phyloP scores from a whole-genome alignment of 2,888 invertebrate species.

The Lysandra coridon region DNA sequence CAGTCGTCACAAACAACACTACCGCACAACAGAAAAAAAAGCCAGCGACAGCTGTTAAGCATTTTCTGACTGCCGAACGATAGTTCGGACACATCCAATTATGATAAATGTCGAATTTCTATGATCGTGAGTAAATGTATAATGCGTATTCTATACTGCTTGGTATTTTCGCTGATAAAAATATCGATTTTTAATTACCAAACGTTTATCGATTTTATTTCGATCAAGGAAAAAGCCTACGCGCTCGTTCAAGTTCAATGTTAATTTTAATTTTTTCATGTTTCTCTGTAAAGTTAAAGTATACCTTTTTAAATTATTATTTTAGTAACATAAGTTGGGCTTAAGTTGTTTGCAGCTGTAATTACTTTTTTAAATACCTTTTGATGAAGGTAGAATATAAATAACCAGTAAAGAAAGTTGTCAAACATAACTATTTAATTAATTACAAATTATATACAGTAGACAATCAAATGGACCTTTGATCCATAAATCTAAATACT shows the following conservation, averaged over 20 bases:
- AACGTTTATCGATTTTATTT: slow-evolving; percentile 28
- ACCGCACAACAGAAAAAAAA: slow-evolving; percentile 38
- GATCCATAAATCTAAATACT: neutral
- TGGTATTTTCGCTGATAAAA: slow-evolving; percentile 27
- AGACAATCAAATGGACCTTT: too few relatives aligned
- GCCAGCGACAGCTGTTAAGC: slow-evolving; percentile 31
- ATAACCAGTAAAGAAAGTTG: too few relatives aligned
- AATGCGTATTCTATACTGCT: slow-evolving; percentile 37
- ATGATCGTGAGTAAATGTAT: slow-evolving; percentile 40
- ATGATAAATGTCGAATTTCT: slow-evolving; percentile 42
- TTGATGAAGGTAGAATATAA: too few relatives aligned
- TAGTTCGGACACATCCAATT: slow-evolving; percentile 41
- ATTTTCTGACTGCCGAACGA: slow-evolving; percentile 35
- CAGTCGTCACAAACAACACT: slow-evolving; percentile 49
- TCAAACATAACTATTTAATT: too few relatives aligned
- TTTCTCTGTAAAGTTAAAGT: neutral
- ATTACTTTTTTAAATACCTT: too few relatives aligned
- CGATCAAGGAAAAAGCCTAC: neutral
- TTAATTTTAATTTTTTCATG: neutral
- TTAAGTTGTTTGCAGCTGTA: too few relatives aligned
- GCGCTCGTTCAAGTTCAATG: slow-evolving; percentile 1
- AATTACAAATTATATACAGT: too few relatives aligned
- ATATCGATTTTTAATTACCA: slow-evolving; percentile 30
- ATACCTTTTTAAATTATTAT: neutral
- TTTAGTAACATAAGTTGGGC: neutral